A percentile compares a stretch with the other conserved stretches of the same genome.
These are phyloP conservation scores for Margarornis squamiger DNA, from an alignment of 2,797 vertebrate species.

Conservation along the genomic window DNA sequence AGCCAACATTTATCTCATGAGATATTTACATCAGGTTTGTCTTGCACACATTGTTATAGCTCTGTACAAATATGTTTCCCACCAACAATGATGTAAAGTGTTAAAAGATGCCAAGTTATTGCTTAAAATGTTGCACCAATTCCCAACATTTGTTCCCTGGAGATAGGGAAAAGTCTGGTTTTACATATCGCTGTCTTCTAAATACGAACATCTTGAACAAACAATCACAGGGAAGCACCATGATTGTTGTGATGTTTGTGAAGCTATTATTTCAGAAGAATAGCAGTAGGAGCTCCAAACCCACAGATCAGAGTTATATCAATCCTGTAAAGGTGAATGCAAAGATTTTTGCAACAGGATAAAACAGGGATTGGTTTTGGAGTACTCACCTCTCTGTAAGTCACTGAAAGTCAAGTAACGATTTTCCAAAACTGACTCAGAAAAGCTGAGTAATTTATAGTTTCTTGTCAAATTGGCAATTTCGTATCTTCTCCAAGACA, in stretches of 20 bases:
- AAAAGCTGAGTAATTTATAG: neutral
- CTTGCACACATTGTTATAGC: slow-evolving; percentile 51
- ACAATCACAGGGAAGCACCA: neutral
- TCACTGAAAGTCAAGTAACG: neutral
- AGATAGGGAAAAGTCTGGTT: slow-evolving; percentile 16
- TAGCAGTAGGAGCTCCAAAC: neutral
- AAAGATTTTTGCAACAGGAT: neutral
- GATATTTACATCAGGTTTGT: slow-evolving; percentile 38
- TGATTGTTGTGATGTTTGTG: neutral
- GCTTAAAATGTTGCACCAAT: slow-evolving; percentile 33
- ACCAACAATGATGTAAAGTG: slow-evolving; percentile 55
- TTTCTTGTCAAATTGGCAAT: neutral
- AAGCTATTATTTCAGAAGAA: neutral
- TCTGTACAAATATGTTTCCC: slow-evolving; percentile 23
- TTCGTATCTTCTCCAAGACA: neutral
- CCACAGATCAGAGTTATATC: neutral
- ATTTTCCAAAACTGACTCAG: neutral
- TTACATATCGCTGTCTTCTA: slow-evolving; percentile 7
- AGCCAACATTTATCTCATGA: slow-evolving; percentile 51
- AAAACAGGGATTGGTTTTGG: neutral
- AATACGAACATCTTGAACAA: slow-evolving; percentile 28
- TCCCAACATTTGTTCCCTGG: slow-evolving; percentile 14
- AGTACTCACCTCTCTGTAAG: neutral
- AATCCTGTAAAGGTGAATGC: neutral
- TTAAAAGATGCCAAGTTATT: slow-evolving; percentile 53